Base-by-base conservation (phyloP, 2,888 invertebrate genomes). In the Rutpela maculata region DNA sequence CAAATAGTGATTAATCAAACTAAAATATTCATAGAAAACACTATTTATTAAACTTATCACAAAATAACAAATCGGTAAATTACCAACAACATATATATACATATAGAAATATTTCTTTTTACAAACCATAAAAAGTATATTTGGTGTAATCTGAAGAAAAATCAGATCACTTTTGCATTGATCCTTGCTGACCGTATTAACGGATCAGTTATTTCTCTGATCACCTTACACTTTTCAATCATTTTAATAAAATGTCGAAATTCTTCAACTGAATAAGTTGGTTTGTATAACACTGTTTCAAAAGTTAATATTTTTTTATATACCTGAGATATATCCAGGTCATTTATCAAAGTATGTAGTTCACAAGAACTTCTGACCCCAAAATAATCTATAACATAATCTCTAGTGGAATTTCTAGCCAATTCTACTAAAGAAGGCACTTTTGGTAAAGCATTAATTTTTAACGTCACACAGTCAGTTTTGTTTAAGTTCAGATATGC, bases 361-460 rank as follows among this genome's bases (percentile, higher is more conserved):
- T 74, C 67, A 1, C 60, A 68, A 15, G 67, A 19, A n/a, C 15
- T 68, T 7, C 5, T 26, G 55, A 74, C 31, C 15, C 50, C 43
- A 55, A 67, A 74, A 12, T 11, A 60, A 15, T 62, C 10, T 7
- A 60, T 35, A 43, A 74, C 62, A 62, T 60, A 68, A 26, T 67
- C 57, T 17, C 68, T 74, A 1, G 38, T 31, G 50, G 50, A n/a
- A 6, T 74, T 68, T 3, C 74, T 57, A 55, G 74, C 60, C 31
- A 74, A 55, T 62, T 74, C 67, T 15, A 74, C 1, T 15, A 74
- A 62, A n/a, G 68, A 74, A 7, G 74, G 74, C 35, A 74, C 68
- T 15, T 26, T 57, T 22, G 22, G 66, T 22, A 66, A 35, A 59
- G 1, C 55, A 4, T 50, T 50, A 50, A 50, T 50, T 35, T 59